Evolutionary conservation across 2,797 vertebrate genomes (phyloP).

Genomic region (Novumbra hubbsi): DNA sequence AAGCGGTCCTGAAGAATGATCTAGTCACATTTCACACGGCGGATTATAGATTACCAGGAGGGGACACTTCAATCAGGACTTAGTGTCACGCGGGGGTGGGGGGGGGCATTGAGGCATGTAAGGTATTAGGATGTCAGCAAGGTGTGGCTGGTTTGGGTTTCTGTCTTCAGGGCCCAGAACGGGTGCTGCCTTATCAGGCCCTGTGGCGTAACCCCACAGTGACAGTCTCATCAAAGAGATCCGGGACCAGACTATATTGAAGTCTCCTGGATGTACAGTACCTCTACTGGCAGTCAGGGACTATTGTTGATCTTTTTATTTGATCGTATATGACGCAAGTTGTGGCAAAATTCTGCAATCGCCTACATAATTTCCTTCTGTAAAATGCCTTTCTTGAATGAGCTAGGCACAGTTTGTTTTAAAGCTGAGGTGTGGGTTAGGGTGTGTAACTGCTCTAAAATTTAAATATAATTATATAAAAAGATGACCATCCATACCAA

Average conservation of each 20-base stretch:
- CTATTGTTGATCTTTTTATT: background rate
- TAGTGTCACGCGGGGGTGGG: slow-evolving; percentile 52
- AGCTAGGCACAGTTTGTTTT: too few species aligned
- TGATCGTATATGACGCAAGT: too few species aligned
- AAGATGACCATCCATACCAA: too few species aligned
- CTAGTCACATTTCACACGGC: slow-evolving; percentile 74
- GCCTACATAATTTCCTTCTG: background rate
- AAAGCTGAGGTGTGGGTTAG: too few species aligned
- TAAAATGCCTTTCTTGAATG: background rate
- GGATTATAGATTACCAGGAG: slow-evolving; percentile 73
- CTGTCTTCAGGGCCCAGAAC: slow-evolving; percentile 50
- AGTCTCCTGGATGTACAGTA: too few species aligned
- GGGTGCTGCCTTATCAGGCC: background rate
- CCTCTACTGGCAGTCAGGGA: background rate
- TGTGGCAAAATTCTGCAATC: background rate
- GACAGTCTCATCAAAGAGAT: background rate
- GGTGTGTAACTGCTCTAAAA: too few species aligned
- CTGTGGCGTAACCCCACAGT: background rate
- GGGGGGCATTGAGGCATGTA: slow-evolving; percentile 60
- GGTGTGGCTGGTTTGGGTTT: slow-evolving; percentile 62
- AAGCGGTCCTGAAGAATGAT: slow-evolving; percentile 77
- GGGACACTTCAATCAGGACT: slow-evolving; percentile 71
- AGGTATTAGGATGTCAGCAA: slow-evolving; percentile 58
- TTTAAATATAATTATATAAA: too few species aligned
- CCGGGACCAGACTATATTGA: background rate